These are phyloP conservation scores for Entomobrya proxima DNA, from an alignment of 2,888 invertebrate species.

Conservation along the genomic window DNA sequence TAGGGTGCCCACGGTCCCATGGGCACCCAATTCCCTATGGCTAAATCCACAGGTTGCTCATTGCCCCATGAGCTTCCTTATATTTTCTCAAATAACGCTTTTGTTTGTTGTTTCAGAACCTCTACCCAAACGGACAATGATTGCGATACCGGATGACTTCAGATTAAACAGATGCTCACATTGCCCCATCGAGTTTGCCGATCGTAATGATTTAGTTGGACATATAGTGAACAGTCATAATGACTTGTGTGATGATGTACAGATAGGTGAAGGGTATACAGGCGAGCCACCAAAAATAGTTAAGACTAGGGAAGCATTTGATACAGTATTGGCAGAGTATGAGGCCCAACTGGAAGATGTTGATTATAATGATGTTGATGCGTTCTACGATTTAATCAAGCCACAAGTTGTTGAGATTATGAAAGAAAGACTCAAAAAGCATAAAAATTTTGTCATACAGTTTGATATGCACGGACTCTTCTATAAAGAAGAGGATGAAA, in stretches of 20 bases:
- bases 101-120: no score
- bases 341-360: background rate
- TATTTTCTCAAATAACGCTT: no score
- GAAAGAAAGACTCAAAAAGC: background rate
- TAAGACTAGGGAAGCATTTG: background rate
- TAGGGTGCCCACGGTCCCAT: no score
- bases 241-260: background rate
- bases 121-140: no score
- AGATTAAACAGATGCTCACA: no score
- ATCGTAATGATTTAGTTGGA: no score
- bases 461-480: background rate
- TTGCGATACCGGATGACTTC: no score
- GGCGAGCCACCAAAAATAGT: background rate
- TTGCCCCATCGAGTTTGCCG: no score
- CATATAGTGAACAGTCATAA: no score
- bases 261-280: background rate
- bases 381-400: background rate
- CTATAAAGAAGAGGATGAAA: background rate
- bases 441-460: background rate
- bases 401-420: background rate
- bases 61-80: no score
- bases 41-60: no score
- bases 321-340: background rate
- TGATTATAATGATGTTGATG: background rate
- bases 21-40: no score